These are phyloP conservation scores for Limnephilus rhombicus DNA, from an alignment of 2,888 invertebrate species.

Conservation along the genomic window DNA sequence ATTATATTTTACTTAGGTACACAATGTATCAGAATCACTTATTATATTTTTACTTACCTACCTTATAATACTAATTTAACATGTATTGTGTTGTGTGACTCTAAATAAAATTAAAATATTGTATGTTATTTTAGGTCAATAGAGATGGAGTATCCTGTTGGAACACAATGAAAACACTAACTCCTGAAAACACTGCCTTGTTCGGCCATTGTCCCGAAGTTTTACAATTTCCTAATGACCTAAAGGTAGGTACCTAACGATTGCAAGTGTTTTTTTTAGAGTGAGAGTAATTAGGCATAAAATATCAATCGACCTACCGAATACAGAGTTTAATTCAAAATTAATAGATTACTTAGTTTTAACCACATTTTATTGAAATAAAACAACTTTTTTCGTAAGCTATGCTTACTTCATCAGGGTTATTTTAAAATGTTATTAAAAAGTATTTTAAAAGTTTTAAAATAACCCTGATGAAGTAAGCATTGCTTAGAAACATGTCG, in stretches of 20 bases:
- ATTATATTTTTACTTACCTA: not conserved
- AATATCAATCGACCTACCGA: no score
- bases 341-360: no score
- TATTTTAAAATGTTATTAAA: no score
- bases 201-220: constrained; percentile 83
- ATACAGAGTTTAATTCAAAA: no score
- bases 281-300: no score
- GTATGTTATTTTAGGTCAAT: constrained; percentile 77
- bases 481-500: no score
- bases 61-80: not conserved
- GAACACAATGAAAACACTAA: constrained; percentile 84
- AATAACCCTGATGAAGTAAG: no score
- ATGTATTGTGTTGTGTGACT: not conserved
- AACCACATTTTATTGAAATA: no score
- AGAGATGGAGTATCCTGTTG: constrained; percentile 89
- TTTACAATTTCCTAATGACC: constrained; percentile 87
- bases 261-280: not conserved
- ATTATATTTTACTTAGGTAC: not conserved
- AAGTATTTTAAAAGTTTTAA: no score
- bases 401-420: no score
- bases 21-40: not conserved
- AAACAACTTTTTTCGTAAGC: no score
- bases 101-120: not conserved
- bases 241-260: constrained; percentile 76
- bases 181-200: constrained; percentile 81